A percentile compares a stretch with the other conserved stretches of the same genome.
Conservation (phyloP, 1,140 invertebrate species). For the Cryptotermes secundus region DNA sequence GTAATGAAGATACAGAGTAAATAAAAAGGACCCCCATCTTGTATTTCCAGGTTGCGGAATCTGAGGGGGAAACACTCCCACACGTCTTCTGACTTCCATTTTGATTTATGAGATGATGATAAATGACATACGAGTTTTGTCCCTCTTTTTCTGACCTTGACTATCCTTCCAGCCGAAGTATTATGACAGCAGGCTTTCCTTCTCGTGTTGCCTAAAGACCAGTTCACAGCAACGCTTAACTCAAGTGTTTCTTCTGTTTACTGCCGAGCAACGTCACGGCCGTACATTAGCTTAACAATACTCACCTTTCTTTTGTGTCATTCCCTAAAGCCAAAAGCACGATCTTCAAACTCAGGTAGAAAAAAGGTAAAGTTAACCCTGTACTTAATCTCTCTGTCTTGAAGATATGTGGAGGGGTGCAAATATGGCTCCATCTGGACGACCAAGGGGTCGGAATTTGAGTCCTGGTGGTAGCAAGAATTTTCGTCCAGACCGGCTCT, state of each 20-base stretch:
- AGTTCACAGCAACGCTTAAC: background rate
- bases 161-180: background rate
- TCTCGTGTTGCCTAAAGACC: background rate
- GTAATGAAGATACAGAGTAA: background rate
- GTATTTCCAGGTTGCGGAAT: background rate
- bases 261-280: too few species aligned
- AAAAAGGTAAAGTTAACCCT: too few species aligned
- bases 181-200: background rate
- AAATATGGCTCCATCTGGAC: too few species aligned
- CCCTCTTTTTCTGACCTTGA: constrained; percentile 14
- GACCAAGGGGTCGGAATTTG: too few species aligned
- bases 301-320: too few species aligned
- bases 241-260: background rate
- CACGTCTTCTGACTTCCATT: background rate
- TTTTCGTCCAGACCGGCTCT: too few species aligned
- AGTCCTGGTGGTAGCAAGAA: too few species aligned
- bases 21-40: background rate
- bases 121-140: background rate
- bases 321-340: too few species aligned
- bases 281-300: background rate
- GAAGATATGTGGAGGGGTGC: too few species aligned
- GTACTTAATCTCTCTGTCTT: too few species aligned
- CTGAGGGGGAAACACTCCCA: background rate
- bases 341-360: too few species aligned
- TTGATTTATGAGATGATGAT: background rate